phyloP scores from a whole-genome alignment of 2,113 vertebrate species.

The Cichladusa arquata region DNA sequence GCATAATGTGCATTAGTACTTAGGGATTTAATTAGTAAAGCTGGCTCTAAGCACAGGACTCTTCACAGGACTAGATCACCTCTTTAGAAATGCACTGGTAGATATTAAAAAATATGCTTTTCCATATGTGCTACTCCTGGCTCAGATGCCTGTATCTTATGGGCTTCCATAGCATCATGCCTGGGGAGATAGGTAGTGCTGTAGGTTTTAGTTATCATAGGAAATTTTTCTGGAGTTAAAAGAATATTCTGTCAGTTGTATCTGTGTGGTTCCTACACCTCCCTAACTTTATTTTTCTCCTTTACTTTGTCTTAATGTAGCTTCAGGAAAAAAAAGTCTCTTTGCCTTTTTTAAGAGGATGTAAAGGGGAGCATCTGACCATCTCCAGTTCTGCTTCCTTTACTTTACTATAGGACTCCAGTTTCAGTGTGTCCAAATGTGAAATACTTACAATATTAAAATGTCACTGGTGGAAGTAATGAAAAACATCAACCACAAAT shows the following conservation, averaged over 20 bases:
- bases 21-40: not conserved
- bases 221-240: not conserved
- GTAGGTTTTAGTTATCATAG: not conserved
- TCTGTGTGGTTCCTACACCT: not conserved
- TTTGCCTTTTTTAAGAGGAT: not conserved
- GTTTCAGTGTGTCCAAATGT: not conserved
- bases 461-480: not conserved
- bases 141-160: not conserved
- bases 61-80: not conserved
- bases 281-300: not conserved
- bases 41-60: not conserved
- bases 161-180: not conserved
- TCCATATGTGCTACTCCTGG: not conserved
- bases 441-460: not conserved
- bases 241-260: not conserved
- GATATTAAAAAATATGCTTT: not conserved
- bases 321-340: not conserved
- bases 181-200: not conserved
- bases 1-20: not conserved
- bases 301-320: not conserved
- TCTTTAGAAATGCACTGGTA: not conserved
- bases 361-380: not conserved
- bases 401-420: not conserved
- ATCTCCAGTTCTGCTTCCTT: not conserved
- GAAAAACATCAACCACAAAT: not conserved